These are phyloP conservation scores for Euwallacea fornicatus DNA, from an alignment of 1,140 invertebrate species.

Conservation along the genomic window DNA sequence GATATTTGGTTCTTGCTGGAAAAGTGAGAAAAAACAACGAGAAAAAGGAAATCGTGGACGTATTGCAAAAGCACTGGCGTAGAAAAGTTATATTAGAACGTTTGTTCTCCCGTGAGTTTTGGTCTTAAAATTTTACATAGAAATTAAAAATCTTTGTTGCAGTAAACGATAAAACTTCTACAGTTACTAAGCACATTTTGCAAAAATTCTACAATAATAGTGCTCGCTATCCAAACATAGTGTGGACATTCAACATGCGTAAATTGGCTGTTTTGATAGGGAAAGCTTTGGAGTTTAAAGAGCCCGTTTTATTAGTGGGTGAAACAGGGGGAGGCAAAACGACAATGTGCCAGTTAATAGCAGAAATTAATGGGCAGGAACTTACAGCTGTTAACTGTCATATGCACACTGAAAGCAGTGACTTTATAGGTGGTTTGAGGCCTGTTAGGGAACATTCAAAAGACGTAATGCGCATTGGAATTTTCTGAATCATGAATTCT, in stretches of 20 bases:
- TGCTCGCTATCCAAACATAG: slow-evolving; percentile 75
- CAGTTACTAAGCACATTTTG: slow-evolving; percentile 74
- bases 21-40: slow-evolving; percentile 87
- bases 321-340: slow-evolving; percentile 99
- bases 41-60: slow-evolving; percentile 71
- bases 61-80: slow-evolving; percentile 85
- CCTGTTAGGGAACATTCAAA: slow-evolving; percentile 73
- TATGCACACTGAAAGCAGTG: slow-evolving; percentile 97
- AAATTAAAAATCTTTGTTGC: slow-evolving; percentile 33
- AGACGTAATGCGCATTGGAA: slow-evolving; percentile 41
- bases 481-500: background rate
- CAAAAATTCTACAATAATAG: slow-evolving; percentile 64
- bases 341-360: slow-evolving; percentile 89
- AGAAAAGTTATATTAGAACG: slow-evolving; percentile 70
- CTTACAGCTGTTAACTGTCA: slow-evolving; percentile 94
- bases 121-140: background rate
- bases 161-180: slow-evolving; percentile 71
- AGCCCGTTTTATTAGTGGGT: slow-evolving; percentile 94
- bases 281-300: slow-evolving; percentile 87
- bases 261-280: slow-evolving; percentile 88
- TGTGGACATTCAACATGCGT: slow-evolving; percentile 92
- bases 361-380: slow-evolving; percentile 65
- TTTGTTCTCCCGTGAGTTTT: slow-evolving; percentile 68
- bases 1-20: slow-evolving; percentile 91
- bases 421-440: slow-evolving; percentile 94